Evolutionary conservation across 1,140 invertebrate species (phyloP).

Genomic region (Ruditapes philippinarum): DNA sequence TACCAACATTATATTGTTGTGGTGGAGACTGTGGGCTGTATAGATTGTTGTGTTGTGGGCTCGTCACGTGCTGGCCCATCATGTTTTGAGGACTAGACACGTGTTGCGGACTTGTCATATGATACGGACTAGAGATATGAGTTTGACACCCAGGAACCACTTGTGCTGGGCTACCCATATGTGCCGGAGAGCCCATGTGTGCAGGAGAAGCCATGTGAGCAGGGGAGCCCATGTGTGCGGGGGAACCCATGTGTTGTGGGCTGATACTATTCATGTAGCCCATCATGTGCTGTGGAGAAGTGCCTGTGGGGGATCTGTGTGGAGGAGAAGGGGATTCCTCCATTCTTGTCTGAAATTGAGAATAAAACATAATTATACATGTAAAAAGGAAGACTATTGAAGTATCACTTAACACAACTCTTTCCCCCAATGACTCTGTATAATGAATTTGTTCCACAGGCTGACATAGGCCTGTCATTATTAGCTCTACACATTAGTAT

Average conservation of each 20-base stretch:
- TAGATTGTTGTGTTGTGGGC: conserved; percentile 31
- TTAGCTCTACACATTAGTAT: too few relatives aligned
- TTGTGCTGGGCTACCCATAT: conserved; percentile 48
- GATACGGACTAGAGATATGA: conserved; percentile 49
- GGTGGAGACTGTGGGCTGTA: neutral
- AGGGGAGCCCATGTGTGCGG: conserved; percentile 42
- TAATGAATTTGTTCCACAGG: too few relatives aligned
- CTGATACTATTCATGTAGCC: conserved; percentile 63
- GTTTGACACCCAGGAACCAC: conserved; percentile 26
- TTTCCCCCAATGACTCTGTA: too few relatives aligned
- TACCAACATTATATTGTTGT: conserved; percentile 51
- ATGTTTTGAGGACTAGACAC: conserved; percentile 45
- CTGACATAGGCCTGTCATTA: too few relatives aligned
- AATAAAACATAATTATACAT: neutral
- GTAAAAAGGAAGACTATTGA: too few relatives aligned
- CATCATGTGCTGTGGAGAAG: conserved; percentile 64
- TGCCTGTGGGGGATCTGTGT: conserved; percentile 34
- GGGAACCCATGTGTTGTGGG: conserved; percentile 46
- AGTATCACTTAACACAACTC: too few relatives aligned
- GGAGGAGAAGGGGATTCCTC: conserved; percentile 58
- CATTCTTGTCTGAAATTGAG: conserved; percentile 53
- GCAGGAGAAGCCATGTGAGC: conserved; percentile 23
- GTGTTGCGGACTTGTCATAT: conserved; percentile 58
- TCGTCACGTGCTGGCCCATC: conserved; percentile 44
- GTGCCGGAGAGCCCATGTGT: conserved; percentile 52